Evolutionary conservation across 2,113 vertebrate species (phyloP).

Genomic region (Nansenia antarctica): DNA sequence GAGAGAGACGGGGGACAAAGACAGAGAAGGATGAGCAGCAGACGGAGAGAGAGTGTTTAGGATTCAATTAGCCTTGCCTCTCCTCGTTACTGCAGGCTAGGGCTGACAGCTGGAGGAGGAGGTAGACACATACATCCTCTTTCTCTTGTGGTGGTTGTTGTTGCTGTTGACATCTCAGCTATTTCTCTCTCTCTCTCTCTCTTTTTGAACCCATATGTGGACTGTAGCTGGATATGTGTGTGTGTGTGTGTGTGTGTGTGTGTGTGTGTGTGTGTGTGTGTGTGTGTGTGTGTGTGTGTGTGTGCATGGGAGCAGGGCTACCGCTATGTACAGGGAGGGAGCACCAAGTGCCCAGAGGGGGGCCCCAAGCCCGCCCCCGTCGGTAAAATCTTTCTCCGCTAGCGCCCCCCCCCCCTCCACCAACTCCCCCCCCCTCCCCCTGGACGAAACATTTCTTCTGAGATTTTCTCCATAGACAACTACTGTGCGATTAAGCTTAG

Average conservation of each 20-base stretch:
- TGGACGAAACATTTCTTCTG: no score
- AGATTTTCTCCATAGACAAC: no score
- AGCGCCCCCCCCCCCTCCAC: no score
- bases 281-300: background rate
- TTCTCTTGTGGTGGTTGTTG: no score
- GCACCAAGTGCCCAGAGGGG: no score
- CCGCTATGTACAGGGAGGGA: no score
- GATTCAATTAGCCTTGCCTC: slow-evolving; percentile 65
- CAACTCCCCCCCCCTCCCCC: background rate
- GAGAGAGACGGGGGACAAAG: background rate
- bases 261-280: background rate
- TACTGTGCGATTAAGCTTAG: no score
- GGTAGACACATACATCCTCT: slow-evolving; percentile 28
- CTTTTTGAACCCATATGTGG: no score
- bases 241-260: background rate
- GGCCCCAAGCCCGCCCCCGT: no score
- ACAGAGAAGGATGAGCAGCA: slow-evolving; percentile 47
- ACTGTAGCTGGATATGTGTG: background rate
- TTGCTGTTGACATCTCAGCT: slow-evolving; percentile 41
- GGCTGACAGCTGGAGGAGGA: slow-evolving; percentile 43
- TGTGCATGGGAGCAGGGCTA: background rate
- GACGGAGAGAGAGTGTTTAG: slow-evolving; percentile 47
- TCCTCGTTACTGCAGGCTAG: slow-evolving; percentile 48
- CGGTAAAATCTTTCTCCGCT: background rate
- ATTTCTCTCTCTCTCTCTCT: slow-evolving; percentile 8